Evolutionary conservation across 1,140 invertebrate genomes (phyloP).

Genomic region (Formica exsecta): DNA sequence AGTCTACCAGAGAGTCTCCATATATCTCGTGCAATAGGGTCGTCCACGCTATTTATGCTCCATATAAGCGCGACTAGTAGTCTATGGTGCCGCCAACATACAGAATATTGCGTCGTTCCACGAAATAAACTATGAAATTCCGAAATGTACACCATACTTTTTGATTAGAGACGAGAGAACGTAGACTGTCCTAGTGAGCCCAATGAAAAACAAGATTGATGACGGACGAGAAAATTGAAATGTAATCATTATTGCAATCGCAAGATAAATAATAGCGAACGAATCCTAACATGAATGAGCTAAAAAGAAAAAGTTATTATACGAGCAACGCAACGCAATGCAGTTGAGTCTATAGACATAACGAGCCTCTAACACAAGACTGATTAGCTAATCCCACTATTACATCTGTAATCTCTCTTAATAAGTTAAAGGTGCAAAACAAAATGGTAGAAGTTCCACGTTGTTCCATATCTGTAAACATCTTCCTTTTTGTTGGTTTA

Average conservation of each 20-base stretch:
- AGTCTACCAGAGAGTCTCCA: constrained; percentile 2
- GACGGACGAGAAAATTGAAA: constrained; percentile 72
- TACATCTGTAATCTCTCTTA: constrained; percentile 84
- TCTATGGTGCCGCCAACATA: background rate
- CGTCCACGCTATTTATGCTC: background rate
- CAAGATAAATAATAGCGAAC: constrained; percentile 69
- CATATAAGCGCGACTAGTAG: constrained; percentile 4
- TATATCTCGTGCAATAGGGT: constrained; percentile 65
- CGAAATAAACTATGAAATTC: constrained; percentile 63
- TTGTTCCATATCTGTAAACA: constrained; percentile 75
- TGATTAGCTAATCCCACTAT: constrained; percentile 86
- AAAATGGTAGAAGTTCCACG: constrained; percentile 84
- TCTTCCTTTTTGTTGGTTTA: constrained; percentile 24
- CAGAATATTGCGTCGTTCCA: constrained; percentile 25
- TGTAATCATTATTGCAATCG: constrained; percentile 66
- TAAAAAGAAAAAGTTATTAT: constrained; percentile 58
- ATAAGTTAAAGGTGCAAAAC: constrained; percentile 82
- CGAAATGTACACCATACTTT: constrained; percentile 77
- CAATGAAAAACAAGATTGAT: constrained; percentile 84
- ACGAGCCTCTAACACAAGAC: constrained; percentile 87
- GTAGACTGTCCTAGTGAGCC: constrained; percentile 82
- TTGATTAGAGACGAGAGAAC: constrained; percentile 82
- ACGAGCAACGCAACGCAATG: constrained; percentile 60
- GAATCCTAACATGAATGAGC: constrained; percentile 63
- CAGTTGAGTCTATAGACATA: constrained; percentile 80